Percentiles rank a stretch among this genome's conserved stretches.
Evolutionary conservation across 2,113 vertebrate species (phyloP).

Genomic region (Cebus imitator): DNA sequence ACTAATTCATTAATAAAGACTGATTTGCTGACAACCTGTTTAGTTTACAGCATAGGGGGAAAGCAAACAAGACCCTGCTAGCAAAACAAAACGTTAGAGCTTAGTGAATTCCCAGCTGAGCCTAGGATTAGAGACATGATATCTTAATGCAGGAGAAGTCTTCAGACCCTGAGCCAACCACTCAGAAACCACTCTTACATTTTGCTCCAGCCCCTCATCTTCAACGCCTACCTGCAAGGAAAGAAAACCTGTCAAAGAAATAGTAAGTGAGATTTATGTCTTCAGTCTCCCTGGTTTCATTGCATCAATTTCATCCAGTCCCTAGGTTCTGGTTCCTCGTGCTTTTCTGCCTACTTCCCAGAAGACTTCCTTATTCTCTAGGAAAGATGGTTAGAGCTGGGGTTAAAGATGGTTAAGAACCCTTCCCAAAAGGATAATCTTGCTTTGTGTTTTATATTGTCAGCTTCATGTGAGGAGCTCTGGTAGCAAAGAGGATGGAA

Average conservation of each 20-base stretch:
- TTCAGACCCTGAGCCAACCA: constrained; percentile 69
- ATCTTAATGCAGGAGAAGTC: constrained; percentile 78
- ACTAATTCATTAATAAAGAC: constrained; percentile 80
- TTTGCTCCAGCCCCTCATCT: constrained; percentile 55
- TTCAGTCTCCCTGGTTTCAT: neutral
- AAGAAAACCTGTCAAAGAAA: constrained; percentile 34
- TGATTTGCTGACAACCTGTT: constrained; percentile 83
- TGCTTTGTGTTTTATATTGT: neutral
- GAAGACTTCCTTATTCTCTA: neutral
- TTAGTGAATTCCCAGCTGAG: constrained; percentile 81
- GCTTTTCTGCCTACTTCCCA: neutral
- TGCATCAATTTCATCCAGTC: neutral
- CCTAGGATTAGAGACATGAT: constrained; percentile 74
- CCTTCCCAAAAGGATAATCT: neutral
- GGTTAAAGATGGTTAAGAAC: neutral
- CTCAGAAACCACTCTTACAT: constrained; percentile 48
- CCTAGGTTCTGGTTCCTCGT: neutral
- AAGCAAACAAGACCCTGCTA: constrained; percentile 82
- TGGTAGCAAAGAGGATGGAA: neutral
- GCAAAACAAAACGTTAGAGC: constrained; percentile 77
- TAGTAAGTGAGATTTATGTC: constrained; percentile 5
- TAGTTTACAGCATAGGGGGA: constrained; percentile 82
- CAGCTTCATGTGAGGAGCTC: neutral
- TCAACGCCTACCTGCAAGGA: neutral
- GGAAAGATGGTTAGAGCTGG: neutral